These are phyloP conservation scores for Agrilus planipennis DNA, from an alignment of 1,140 invertebrate genomes.

Conservation along the genomic window DNA sequence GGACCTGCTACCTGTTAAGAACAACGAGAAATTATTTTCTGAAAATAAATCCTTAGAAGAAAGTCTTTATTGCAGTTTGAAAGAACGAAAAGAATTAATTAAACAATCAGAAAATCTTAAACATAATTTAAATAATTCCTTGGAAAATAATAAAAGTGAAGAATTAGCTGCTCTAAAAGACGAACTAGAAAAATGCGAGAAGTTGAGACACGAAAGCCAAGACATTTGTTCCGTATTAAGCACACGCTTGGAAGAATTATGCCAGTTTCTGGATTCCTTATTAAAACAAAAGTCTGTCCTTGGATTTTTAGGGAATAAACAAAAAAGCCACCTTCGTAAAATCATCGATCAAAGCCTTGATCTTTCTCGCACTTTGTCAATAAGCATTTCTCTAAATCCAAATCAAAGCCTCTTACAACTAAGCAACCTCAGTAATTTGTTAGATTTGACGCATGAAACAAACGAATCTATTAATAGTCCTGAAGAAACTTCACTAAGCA, in stretches of 20 bases:
- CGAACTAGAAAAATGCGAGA: conserved; percentile 36
- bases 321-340: conserved; percentile 38
- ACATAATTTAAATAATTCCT: conserved; percentile 21
- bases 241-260: conserved; percentile 53
- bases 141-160: conserved; percentile 1
- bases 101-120: conserved; percentile 23
- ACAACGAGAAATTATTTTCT: conserved; percentile 3
- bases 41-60: conserved; percentile 21
- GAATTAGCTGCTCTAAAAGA: conserved; percentile 26
- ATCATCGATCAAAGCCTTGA: conserved; percentile 45
- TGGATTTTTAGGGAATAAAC: conserved; percentile 37
- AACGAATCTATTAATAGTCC: conserved; percentile 12
- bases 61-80: conserved; percentile 18
- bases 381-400: conserved; percentile 28
- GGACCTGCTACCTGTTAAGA: too few species aligned
- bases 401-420: conserved; percentile 34
- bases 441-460: conserved; percentile 26
- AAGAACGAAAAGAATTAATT: conserved; percentile 22
- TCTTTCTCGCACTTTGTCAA: conserved; percentile 40
- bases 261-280: conserved; percentile 57
- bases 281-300: conserved; percentile 48
- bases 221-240: conserved; percentile 52
- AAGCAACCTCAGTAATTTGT: conserved; percentile 35
- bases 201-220: conserved; percentile 44
- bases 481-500: conserved; percentile 16